Conservation (phyloP, 1,140 invertebrate genomes). For the Drosophila bocqueti region DNA sequence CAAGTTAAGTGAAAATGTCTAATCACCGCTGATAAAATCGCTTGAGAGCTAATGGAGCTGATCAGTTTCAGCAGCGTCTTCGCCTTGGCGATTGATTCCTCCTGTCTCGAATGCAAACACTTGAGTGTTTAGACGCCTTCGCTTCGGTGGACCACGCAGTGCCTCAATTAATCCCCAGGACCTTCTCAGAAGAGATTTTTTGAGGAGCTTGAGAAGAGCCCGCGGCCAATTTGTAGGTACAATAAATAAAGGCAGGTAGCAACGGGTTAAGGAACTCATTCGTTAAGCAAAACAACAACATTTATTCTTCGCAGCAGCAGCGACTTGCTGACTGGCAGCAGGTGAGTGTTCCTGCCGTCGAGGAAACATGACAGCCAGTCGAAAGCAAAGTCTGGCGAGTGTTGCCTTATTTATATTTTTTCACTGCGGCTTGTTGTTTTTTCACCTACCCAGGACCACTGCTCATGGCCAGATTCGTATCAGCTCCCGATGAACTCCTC, state of each 20-base stretch:
- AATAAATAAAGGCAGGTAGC: conserved; percentile 35
- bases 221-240: conserved; percentile 34
- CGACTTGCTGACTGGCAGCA: conserved; percentile 26
- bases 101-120: conserved; percentile 3
- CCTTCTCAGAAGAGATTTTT: conserved; percentile 15
- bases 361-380: conserved; percentile 31
- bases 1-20: conserved; percentile 16
- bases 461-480: not conserved
- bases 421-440: conserved; percentile 3
- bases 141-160: conserved; percentile 11
- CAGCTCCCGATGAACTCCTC: not conserved
- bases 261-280: conserved; percentile 65
- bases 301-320: conserved; percentile 3
- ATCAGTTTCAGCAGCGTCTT: conserved; percentile 19
- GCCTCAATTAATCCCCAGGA: conserved; percentile 32
- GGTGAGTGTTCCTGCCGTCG: conserved; percentile 22
- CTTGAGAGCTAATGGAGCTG: conserved; percentile 28
- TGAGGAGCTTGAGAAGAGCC: not conserved
- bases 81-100: conserved; percentile 30
- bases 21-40: conserved; percentile 28
- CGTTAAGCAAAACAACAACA: conserved; percentile 53
- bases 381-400: conserved; percentile 20
- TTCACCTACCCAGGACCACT: not conserved
- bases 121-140: conserved; percentile 9
- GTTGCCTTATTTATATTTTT: conserved; percentile 25